A percentile compares a stretch with the other conserved stretches of the same genome.
These are phyloP conservation scores for Streblospio benedicti DNA, from an alignment of 1,140 invertebrate species.

Conservation along the genomic window DNA sequence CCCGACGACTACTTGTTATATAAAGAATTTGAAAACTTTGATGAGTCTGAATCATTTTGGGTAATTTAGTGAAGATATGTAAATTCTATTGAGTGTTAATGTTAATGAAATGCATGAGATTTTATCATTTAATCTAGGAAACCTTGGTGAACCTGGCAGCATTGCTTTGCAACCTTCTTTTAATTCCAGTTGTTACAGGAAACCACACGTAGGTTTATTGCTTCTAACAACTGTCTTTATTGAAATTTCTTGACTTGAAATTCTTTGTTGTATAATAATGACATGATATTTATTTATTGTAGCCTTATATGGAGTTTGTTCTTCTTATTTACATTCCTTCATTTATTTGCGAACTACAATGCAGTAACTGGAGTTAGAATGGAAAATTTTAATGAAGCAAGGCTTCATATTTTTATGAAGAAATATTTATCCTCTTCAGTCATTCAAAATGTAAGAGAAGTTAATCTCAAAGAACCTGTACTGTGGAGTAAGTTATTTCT, in stretches of 20 bases:
- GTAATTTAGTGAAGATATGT: neutral
- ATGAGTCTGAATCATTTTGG: neutral
- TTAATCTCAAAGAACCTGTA: constrained; percentile 39
- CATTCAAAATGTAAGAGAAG: constrained; percentile 14
- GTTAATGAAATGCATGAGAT: constrained; percentile 11
- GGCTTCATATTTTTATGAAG: constrained; percentile 60
- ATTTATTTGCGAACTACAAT: constrained; percentile 76
- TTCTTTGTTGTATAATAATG: neutral
- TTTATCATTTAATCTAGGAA: no score
- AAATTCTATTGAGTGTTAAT: neutral
- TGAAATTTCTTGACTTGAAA: neutral
- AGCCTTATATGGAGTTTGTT: constrained; percentile 63
- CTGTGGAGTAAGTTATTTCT: constrained; percentile 31
- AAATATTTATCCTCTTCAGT: constrained; percentile 51
- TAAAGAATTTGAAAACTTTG: neutral
- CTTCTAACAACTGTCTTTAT: neutral
- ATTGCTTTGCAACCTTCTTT: constrained; percentile 61
- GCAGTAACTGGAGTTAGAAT: constrained; percentile 69
- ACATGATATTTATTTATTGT: constrained; percentile 23
- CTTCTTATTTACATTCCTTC: constrained; percentile 64
- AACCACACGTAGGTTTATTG: constrained; percentile 34
- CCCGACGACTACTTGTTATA: neutral
- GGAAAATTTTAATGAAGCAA: constrained; percentile 67
- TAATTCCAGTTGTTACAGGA: constrained; percentile 61
- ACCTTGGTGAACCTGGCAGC: constrained; percentile 84